A percentile compares a stretch with the other conserved stretches of the same genome.
phyloP scores from a whole-genome alignment of 2,113 vertebrate genomes.

The Diglossa brunneiventris region DNA sequence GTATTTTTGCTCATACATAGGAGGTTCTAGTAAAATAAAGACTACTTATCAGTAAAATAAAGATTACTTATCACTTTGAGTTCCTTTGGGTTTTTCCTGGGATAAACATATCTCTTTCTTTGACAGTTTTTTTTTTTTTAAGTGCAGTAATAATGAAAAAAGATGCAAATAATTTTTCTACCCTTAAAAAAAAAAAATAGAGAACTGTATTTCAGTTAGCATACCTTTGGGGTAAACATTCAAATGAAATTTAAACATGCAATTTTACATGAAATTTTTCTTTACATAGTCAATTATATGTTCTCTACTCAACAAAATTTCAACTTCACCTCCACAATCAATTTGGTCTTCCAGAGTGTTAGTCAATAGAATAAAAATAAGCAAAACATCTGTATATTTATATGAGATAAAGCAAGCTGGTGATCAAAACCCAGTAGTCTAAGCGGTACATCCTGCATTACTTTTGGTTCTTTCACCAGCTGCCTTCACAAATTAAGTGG shows the following conservation, averaged over 20 bases:
- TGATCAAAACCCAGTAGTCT: background rate
- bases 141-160: too few relatives aligned
- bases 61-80: background rate
- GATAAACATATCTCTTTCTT: background rate
- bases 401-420: background rate
- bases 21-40: background rate
- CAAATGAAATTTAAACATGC: background rate
- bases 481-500: background rate
- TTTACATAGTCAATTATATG: background rate
- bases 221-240: background rate
- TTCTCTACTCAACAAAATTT: background rate
- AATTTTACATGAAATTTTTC: background rate
- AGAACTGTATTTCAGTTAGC: background rate
- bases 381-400: background rate
- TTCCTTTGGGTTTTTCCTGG: background rate
- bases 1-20: background rate
- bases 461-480: background rate
- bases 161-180: background rate
- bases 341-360: background rate
- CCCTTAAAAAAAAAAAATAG: background rate
- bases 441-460: background rate
- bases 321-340: background rate
- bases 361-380: background rate
- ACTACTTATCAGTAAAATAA: background rate
- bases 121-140: background rate